Base-by-base conservation (phyloP, 2,797 vertebrate species). In the Semaprochilodus insignis region DNA sequence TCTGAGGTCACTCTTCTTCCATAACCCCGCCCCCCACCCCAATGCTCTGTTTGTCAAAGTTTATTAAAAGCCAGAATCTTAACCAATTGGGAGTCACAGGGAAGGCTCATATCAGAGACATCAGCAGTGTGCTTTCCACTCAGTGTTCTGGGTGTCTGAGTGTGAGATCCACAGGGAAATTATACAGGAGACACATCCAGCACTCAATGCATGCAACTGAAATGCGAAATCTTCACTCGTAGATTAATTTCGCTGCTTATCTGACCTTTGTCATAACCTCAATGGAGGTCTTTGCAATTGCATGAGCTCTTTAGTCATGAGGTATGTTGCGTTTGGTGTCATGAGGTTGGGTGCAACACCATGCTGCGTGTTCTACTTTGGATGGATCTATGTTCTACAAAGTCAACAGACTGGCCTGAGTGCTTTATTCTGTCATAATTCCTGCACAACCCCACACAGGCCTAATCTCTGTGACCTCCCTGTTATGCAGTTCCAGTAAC, bases 81-180 rank as follows among this genome's bases (percentile, higher is more conserved):
- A 34, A 34, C 3, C 6, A 31, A 36, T 19, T 4, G 15, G 1
- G 6, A 65, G 44, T 48, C 8, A 48, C 44, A 48, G 44, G 44
- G 23, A 25, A 93, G 92, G 2, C 8, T 44, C 31, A 23, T 73
- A 6, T n/a, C 4, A n/a, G 60, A 62, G 57, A 15, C 54, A 23
- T 63, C 15, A 66, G 13, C 17, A 65, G 66, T 66, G 34, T 67
- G 48, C 21, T 78, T 78, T 77, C 44, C 14, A 34, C 23, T 51
- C 23, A 19, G 48, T 65, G 59, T 52, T 57, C 19, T 48, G 51
- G 66, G 27, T 48, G 59, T 57, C 60, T 66, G 6, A 55, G 36
- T 55, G 51, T 74, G 75, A 74, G 31, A 40, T 59, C 59, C 25
- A 34, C 21, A 21, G 13, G 34, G 21, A 74, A 73, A 75, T 79